phyloP scores from a whole-genome alignment of 2,797 vertebrate species.

The Falco naumanni region DNA sequence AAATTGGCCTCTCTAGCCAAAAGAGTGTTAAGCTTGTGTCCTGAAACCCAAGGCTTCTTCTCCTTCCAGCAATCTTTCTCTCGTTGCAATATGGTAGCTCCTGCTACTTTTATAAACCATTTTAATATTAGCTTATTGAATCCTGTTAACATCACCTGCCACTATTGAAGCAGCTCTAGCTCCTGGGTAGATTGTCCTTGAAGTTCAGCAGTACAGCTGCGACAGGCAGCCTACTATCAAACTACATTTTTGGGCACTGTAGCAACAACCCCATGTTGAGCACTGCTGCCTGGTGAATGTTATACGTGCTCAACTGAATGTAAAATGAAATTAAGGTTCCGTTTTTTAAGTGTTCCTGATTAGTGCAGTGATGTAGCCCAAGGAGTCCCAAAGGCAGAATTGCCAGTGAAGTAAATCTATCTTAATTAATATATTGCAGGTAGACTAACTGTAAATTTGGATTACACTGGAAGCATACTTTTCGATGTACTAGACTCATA shows the following conservation, averaged over 20 bases:
- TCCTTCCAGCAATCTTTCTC: background rate
- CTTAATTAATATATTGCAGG: background rate
- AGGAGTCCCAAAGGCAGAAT: background rate
- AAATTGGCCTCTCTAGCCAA: background rate
- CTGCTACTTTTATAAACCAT: background rate
- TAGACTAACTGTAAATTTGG: background rate
- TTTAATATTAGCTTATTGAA: background rate
- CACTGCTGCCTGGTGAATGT: background rate
- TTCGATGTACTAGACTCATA: background rate
- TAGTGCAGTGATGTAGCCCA: background rate
- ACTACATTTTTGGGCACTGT: background rate
- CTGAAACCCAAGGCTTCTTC: background rate
- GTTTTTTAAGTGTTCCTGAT: background rate
- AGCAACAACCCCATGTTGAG: background rate
- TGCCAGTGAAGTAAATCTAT: background rate
- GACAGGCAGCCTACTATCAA: background rate
- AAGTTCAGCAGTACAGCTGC: background rate
- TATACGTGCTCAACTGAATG: accelerated
- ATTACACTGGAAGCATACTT: background rate
- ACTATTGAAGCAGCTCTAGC: background rate
- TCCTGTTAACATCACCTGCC: background rate
- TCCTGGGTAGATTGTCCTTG: background rate
- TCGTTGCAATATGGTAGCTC: background rate
- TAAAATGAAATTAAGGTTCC: background rate
- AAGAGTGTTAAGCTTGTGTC: background rate